Conservation (phyloP, 2,113 vertebrate genomes). For the Eupsittula cactorum region DNA sequence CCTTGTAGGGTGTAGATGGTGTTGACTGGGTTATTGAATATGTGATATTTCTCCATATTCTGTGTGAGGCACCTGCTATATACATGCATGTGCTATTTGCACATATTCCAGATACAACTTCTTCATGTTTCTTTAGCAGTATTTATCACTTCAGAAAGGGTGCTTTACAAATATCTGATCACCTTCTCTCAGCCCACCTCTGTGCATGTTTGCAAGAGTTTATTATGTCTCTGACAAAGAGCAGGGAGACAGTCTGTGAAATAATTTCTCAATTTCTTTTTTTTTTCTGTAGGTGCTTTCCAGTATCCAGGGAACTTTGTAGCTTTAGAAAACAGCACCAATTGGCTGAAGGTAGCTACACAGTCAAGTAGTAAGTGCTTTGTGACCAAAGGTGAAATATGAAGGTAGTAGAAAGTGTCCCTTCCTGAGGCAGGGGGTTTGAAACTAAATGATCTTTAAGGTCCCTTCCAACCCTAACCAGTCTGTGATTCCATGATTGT, state of each 20-base stretch:
- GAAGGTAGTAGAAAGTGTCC: background rate
- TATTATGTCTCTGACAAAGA: background rate
- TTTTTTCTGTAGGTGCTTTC: background rate
- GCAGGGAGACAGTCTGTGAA: background rate
- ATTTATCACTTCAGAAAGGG: background rate
- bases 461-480: background rate
- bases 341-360: background rate
- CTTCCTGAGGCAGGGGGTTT: background rate
- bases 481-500: background rate
- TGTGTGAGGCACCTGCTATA: background rate
- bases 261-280: background rate
- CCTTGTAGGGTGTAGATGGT: background rate
- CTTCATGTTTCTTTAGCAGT: background rate
- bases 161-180: background rate
- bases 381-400: background rate
- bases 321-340: background rate
- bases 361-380: background rate
- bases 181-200: background rate
- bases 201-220: background rate
- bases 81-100: background rate
- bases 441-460: background rate
- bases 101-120: background rate
- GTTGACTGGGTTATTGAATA: background rate
- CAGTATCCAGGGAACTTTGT: background rate
- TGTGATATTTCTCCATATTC: background rate